These are phyloP conservation scores for Pampus argenteus DNA, from an alignment of 2,797 vertebrate species.

Conservation along the genomic window DNA sequence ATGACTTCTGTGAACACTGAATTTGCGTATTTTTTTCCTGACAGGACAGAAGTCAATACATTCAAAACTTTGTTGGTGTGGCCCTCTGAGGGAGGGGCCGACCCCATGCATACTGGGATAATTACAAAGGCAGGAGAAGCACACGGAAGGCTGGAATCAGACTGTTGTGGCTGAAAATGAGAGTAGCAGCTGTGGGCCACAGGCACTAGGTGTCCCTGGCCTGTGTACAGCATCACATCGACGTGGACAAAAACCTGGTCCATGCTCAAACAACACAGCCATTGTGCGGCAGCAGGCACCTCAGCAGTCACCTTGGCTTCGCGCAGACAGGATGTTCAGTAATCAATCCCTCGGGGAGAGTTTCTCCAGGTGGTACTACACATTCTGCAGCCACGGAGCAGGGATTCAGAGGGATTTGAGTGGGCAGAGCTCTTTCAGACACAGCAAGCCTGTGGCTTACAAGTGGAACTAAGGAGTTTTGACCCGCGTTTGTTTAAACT, in stretches of 20 bases:
- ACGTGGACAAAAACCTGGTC: slow-evolving; percentile 70
- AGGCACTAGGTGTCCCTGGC: slow-evolving; percentile 73
- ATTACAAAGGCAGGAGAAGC: slow-evolving; percentile 77
- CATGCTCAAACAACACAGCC: slow-evolving; percentile 73
- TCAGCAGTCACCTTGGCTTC: slow-evolving; percentile 70
- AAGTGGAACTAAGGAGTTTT: slow-evolving; percentile 63
- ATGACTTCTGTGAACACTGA: slow-evolving; percentile 28
- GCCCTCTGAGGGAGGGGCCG: slow-evolving; percentile 25
- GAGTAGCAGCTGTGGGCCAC: slow-evolving; percentile 73
- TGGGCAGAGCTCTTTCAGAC: slow-evolving; percentile 73
- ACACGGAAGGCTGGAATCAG: slow-evolving; percentile 41
- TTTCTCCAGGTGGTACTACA: slow-evolving; percentile 81
- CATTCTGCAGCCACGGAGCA: slow-evolving; percentile 69
- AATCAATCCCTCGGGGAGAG: slow-evolving; percentile 80
- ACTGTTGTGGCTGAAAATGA: slow-evolving; percentile 66
- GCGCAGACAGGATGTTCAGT: slow-evolving; percentile 78
- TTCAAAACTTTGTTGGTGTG: slow-evolving; percentile 16
- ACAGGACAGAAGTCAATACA: slow-evolving; percentile 8
- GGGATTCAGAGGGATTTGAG: slow-evolving; percentile 74
- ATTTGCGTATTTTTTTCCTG: slow-evolving; percentile 18
- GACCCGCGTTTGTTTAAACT: slow-evolving; percentile 58
- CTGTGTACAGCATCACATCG: slow-evolving; percentile 68
- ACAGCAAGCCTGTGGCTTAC: slow-evolving; percentile 76
- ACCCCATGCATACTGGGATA: slow-evolving; percentile 44
- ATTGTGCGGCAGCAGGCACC: slow-evolving; percentile 75